Base-by-base conservation (phyloP, 2,113 vertebrate genomes). In the Varanus salvator region DNA sequence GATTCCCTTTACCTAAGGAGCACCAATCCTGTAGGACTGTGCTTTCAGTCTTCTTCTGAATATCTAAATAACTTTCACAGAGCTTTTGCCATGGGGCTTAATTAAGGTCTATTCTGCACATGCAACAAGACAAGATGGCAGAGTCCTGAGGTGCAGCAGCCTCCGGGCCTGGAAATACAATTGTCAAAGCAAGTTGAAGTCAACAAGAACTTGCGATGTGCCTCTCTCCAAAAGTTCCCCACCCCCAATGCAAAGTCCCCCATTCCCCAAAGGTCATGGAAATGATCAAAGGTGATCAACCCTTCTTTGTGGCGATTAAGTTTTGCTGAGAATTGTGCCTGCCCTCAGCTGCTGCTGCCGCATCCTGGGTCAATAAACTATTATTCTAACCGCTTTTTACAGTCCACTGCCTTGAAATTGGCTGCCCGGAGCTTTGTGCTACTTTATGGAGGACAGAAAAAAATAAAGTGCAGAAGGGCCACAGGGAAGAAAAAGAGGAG, bases 321-420 rank as follows among this genome's bases (percentile, higher is more conserved):
- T 85, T 88, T 91, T 34, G 75, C 89, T 87, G 84, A 0, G 21
- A 92, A 74, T 76, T 86, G 52, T 1, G 84, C 93, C 95, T 95
- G 95, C 97, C 96, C 96, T 96, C 91, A 52, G 96, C 95, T 95
- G 95, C 97, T 97, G 95, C 95, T 96, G 93, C 92, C 91, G 94
- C 87, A 89, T 93, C 94, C 96, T 97, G 98, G 96, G 98, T 98
- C 98, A 98, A 98, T 98, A 98, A 98, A 97, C 97, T 97, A 98
- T 98, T 98, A 98, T 98, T 98, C 98, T 96, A 98, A 97, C 95
- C 93, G 96, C 97, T 97, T 97, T 96, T 98, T 98, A 98, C 97
- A 98, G 97, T 96, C 96, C 96, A 94, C 97, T 98, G 97, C 93
- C 96, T 97, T 90, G 95, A 98, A 98, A 98, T 98, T 97, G 97